Percentiles rank a stretch among this genome's conserved stretches.
Evolutionary conservation across 2,113 vertebrate genomes (phyloP).

Genomic region (Microcebus griseorufus): DNA sequence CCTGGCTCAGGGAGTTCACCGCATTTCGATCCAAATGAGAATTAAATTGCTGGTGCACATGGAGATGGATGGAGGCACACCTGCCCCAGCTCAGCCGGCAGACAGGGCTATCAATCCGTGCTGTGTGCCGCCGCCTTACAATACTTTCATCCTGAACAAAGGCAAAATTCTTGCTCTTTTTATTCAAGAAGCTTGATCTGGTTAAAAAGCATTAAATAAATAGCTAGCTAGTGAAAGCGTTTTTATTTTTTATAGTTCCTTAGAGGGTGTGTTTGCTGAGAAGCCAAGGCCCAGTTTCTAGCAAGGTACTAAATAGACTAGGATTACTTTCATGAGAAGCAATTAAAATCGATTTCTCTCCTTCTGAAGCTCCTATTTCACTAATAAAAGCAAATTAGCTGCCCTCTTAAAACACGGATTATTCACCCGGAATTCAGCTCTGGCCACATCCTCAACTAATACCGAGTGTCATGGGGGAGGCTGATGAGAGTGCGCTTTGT

Average conservation of each 20-base stretch:
- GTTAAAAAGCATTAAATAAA: conserved; percentile 58
- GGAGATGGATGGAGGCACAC: not conserved
- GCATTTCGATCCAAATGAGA: not conserved
- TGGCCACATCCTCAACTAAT: conserved; percentile 22
- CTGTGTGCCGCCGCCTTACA: not conserved
- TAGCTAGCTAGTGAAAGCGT: conserved; percentile 40
- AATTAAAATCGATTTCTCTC: conserved; percentile 79
- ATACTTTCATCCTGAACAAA: not conserved
- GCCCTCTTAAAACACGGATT: conserved; percentile 29
- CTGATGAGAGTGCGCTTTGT: conserved; percentile 34
- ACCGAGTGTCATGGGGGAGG: not conserved
- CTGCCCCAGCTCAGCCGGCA: not conserved
- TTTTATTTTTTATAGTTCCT: conserved; percentile 56
- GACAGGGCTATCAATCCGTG: not conserved
- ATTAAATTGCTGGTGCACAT: not conserved
- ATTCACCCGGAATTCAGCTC: conserved; percentile 47
- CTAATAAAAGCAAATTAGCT: conserved; percentile 58
- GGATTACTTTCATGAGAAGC: conserved; percentile 68
- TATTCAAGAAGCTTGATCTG: conserved; percentile 39
- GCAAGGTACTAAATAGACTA: conserved; percentile 47
- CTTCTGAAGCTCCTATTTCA: conserved; percentile 68
- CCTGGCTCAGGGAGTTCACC: not conserved
- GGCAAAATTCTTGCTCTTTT: not conserved
- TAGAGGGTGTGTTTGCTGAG: not conserved
- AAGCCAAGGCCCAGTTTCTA: conserved; percentile 35